A percentile compares a stretch with the other conserved stretches of the same genome.
Conservation (phyloP, 2,888 invertebrate genomes). For the Lamellibrachia columna region DNA sequence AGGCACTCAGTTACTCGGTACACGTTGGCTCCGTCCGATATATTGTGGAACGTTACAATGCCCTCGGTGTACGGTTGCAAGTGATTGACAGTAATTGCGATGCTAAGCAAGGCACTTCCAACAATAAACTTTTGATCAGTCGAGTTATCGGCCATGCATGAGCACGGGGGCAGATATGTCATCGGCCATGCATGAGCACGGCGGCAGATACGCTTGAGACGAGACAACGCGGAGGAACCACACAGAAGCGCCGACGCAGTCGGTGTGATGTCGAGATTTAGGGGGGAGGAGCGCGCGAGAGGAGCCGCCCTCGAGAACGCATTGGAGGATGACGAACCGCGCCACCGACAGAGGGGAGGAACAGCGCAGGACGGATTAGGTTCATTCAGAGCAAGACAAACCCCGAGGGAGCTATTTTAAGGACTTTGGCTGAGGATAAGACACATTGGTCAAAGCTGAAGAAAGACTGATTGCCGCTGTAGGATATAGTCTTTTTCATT, state of each 20-base stretch:
- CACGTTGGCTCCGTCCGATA: background rate
- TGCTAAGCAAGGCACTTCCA: constrained; percentile 5
- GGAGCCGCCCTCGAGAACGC: background rate
- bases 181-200: background rate
- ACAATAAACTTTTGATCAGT: background rate
- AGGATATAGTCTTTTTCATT: no score
- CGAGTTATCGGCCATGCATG: background rate
- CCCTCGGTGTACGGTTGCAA: background rate
- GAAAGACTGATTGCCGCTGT: no score
- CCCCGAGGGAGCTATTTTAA: no score
- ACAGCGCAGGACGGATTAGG: background rate
- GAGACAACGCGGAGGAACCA: background rate
- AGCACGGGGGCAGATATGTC: background rate
- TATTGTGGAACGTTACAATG: background rate
- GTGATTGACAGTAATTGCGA: constrained; percentile 12
- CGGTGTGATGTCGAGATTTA: background rate
- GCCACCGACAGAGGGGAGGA: background rate
- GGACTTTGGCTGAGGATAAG: no score
- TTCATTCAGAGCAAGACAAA: no score
- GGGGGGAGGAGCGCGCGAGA: background rate
- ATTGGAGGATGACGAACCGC: background rate
- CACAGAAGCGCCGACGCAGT: background rate
- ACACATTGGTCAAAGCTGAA: no score
- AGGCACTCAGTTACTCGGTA: background rate
- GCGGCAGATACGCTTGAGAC: background rate